Evolutionary conservation across 2,113 vertebrate genomes (phyloP).

Genomic region (Bos taurus): ARS-UCD2.0 NC_037329.1:11992501-11993000

Average conservation of each 20-base stretch:
- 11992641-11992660: neutral
- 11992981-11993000: neutral
- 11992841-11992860: neutral
- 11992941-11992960: neutral
- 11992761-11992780: neutral
- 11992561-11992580: neutral
- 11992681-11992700: neutral
- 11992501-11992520: neutral
- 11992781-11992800: neutral
- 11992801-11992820: neutral
- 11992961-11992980: neutral
- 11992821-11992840: neutral
- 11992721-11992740: neutral
- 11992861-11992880: neutral
- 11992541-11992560: neutral
- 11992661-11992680: neutral
- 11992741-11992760: no score
- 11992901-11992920: neutral
- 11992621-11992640: neutral
- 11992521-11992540: neutral
- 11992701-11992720: neutral
- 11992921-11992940: neutral
- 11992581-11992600: neutral
- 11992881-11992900: neutral
- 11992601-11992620: neutral